phyloP scores from a whole-genome alignment of 1,140 invertebrate genomes.

The Homalodisca vitripennis region DNA sequence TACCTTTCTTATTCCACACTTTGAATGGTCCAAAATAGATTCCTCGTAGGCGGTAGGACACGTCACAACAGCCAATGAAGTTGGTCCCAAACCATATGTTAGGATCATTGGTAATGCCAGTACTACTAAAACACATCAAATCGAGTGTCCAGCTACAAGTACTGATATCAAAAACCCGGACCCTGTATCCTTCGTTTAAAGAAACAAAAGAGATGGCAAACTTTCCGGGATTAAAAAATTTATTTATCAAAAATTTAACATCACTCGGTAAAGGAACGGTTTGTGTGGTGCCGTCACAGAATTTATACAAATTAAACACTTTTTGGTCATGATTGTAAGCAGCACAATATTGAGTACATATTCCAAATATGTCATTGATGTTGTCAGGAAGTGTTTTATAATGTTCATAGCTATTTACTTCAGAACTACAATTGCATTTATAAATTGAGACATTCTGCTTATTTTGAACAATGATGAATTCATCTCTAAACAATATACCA shows the following conservation, averaged over 20 bases:
- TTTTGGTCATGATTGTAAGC: background rate
- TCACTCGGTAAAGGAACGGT: background rate
- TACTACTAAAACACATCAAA: slow-evolving; percentile 3
- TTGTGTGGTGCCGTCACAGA: background rate
- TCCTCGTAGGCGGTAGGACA: background rate
- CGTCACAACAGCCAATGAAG: slow-evolving; percentile 18
- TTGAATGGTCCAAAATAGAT: slow-evolving; percentile 21
- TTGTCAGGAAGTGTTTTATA: background rate
- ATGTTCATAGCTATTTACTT: background rate
- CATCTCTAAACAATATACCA: background rate
- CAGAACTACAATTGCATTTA: background rate
- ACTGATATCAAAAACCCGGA: background rate
- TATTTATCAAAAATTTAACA: slow-evolving; percentile 1
- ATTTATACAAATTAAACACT: background rate
- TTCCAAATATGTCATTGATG: background rate
- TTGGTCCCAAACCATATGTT: slow-evolving; percentile 4
- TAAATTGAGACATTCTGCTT: background rate
- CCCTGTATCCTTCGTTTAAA: background rate
- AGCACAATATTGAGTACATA: background rate
- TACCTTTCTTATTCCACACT: background rate
- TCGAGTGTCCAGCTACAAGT: background rate
- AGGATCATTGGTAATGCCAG: slow-evolving; percentile 12
- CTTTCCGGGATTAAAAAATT: background rate
- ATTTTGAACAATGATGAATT: background rate
- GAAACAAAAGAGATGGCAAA: background rate